Base-by-base conservation (phyloP, 2,113 vertebrate genomes). In the Hymenochirus boettgeri region DNA sequence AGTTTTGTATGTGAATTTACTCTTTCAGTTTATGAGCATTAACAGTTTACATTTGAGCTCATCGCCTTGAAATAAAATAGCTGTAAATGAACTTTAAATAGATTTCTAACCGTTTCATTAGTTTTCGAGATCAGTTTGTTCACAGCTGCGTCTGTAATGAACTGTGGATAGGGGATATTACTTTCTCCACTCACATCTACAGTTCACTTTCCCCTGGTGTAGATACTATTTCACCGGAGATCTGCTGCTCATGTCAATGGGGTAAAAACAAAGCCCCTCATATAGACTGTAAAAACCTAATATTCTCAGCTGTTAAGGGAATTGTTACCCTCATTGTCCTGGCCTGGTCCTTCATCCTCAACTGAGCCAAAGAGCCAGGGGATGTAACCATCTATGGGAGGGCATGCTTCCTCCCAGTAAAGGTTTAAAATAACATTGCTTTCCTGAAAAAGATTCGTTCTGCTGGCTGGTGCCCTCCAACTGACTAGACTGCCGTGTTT, bases 61-160 rank as follows among this genome's bases (percentile, higher is more conserved):
- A 1, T 54, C 57, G 70, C 42, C 15, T 17, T 74, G 47, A 72
- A 75, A 75, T 65, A 75, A 72, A 80, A 75, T n/a, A 75, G 69
- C 75, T 62, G 75, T 71, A 76, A 69, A 79, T 75, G 61, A 70
- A 71, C 25, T 73, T 71, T 70, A 48, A 76, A 75, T 71, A 65
- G 54, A 63, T 71, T 75, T 78, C 69, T 61, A 73, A 77, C 75
- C 71, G 57, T 35, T 70, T 79, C 52, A 71, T 74, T 81, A 63
- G 24, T 33, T 69, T 63, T 47, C 69, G 72, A 57, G 61, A 78
- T 55, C 23, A 7, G 62, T 46, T 63, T 71, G 53, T 54, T 62
- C 67, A 65, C 71, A 76, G 73, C 74, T 70, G 51, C 46, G 70
- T 62, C 57, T 67, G 29, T 71, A 78, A 77, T 75, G 69, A 75